phyloP scores from a whole-genome alignment of 1,140 invertebrate genomes.

The Drosophila pallidifrons region DNA sequence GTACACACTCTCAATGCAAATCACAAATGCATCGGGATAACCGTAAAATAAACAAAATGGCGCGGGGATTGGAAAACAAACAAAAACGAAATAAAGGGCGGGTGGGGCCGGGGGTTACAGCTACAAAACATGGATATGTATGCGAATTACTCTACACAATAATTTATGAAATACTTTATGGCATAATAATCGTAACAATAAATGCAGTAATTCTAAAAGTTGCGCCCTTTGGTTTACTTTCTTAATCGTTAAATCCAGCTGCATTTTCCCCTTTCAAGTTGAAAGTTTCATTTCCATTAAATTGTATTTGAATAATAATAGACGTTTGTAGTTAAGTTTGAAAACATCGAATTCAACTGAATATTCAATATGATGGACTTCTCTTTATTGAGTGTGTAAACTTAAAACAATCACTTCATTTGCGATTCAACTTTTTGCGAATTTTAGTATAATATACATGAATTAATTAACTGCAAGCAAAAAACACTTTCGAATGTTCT shows the following conservation, averaged over 20 bases:
- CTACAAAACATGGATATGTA: conserved; percentile 24
- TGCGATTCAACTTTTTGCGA: conserved; percentile 36
- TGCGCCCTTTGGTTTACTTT: neutral
- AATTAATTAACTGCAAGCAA: conserved; percentile 17
- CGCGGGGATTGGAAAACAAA: neutral
- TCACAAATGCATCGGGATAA: conserved; percentile 13
- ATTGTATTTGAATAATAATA: neutral
- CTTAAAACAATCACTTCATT: conserved; percentile 47
- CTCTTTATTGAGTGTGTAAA: conserved; percentile 37
- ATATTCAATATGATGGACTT: conserved; percentile 6
- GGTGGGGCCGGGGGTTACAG: conserved; percentile 3
- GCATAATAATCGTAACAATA: conserved; percentile 54
- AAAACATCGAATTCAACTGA: neutral
- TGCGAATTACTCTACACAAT: conserved; percentile 53
- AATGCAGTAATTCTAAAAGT: conserved; percentile 43
- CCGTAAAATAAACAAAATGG: neutral
- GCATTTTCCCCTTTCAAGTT: no score
- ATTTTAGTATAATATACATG: conserved; percentile 32
- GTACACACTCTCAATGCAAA: conserved; percentile 23
- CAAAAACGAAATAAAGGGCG: no score
- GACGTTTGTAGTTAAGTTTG: no score
- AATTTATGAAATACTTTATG: conserved; percentile 68
- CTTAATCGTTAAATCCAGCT: no score
- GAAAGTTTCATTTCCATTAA: no score
- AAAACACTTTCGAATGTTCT: conserved; percentile 28